Conservation (phyloP, 2,113 vertebrate genomes). For the Oncorhynchus keta region DNA sequence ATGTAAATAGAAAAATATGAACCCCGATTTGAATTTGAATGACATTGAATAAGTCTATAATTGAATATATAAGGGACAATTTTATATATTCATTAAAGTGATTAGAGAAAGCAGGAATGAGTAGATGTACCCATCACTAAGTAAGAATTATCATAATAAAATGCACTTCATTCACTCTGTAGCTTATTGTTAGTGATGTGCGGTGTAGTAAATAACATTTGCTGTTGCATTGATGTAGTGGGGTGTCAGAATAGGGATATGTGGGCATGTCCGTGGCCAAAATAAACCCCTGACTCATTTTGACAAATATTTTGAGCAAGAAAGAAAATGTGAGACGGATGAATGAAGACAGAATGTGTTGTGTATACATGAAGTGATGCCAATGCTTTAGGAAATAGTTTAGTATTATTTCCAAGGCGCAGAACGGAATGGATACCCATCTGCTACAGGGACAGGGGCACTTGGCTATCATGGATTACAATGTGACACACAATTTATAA, state of each 20-base stretch:
- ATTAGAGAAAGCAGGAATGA: too few relatives aligned
- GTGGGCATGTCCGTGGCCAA: constrained; percentile 14
- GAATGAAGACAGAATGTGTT: constrained; percentile 20
- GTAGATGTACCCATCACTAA: too few relatives aligned
- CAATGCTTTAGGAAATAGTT: constrained; percentile 29
- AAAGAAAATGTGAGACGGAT: constrained; percentile 19
- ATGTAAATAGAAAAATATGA: not conserved
- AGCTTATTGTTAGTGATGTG: not conserved
- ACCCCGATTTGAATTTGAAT: constrained; percentile 9
- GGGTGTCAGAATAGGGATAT: constrained; percentile 24
- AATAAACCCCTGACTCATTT: constrained; percentile 26
- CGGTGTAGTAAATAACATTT: constrained; percentile 18
- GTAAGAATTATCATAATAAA: too few relatives aligned
- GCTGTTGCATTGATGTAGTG: constrained; percentile 26
- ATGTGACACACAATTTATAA: constrained; percentile 42
- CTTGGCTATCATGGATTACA: constrained; percentile 32
- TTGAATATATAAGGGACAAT: constrained; percentile 9
- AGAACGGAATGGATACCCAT: constrained; percentile 11
- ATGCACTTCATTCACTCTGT: not conserved
- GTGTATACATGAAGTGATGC: constrained; percentile 6
- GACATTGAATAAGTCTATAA: not conserved
- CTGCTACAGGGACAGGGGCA: constrained; percentile 18
- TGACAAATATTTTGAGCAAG: constrained; percentile 32
- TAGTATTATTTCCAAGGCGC: constrained; percentile 15
- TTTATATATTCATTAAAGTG: too few relatives aligned